Percentiles rank a stretch among this genome's conserved stretches.
phyloP scores from a whole-genome alignment of 2,113 vertebrate species.

The Cygnus atratus region DNA sequence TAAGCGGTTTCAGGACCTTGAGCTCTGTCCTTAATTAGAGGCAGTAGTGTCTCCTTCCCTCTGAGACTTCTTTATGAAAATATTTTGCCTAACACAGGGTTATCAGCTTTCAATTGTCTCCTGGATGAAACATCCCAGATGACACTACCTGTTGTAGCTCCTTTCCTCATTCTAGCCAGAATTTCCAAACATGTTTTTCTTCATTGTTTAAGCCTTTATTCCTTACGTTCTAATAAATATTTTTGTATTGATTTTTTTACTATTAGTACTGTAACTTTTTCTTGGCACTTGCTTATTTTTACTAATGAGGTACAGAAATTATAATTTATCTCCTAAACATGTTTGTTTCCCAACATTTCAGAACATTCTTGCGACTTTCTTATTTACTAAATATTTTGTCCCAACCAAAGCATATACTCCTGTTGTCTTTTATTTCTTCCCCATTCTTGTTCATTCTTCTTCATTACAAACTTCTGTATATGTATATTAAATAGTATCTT shows the following conservation, averaged over 20 bases:
- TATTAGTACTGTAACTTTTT: neutral
- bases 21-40: constrained; percentile 37
- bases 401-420: neutral
- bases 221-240: neutral
- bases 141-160: neutral
- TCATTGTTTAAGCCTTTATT: neutral
- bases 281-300: neutral
- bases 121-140: constrained; percentile 18
- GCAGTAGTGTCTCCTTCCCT: neutral
- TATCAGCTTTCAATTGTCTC: constrained; percentile 23
- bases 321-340: neutral
- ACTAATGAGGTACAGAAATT: neutral
- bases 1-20: constrained; percentile 25
- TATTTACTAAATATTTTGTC: neutral
- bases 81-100: constrained; percentile 5
- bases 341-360: neutral
- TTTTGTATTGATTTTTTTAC: neutral
- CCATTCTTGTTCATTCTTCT: neutral
- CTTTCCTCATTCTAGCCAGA: neutral
- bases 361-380: neutral
- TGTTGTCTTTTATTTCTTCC: neutral
- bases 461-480: neutral
- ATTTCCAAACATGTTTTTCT: neutral
- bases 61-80: constrained; percentile 21
- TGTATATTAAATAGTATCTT: neutral